A percentile compares a stretch with the other conserved stretches of the same genome.
These are phyloP conservation scores for Lepus timidus DNA, from an alignment of 2,113 vertebrate species.

Conservation along the genomic window DNA sequence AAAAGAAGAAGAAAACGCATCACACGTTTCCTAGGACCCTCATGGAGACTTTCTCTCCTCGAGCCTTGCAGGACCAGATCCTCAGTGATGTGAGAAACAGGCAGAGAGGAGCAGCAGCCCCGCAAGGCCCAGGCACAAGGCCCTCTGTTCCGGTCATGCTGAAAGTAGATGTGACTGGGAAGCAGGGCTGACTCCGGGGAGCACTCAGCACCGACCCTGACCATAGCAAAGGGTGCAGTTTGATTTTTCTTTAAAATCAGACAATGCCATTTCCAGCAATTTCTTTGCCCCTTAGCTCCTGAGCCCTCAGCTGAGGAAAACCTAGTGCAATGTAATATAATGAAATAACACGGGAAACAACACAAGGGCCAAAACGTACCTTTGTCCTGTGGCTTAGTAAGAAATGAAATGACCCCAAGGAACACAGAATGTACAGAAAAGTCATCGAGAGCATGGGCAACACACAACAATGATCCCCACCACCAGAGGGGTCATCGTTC, in stretches of 20 bases:
- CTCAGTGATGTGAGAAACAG: rapidly evolving
- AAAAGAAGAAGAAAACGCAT: too few relatives aligned
- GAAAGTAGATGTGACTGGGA: not conserved
- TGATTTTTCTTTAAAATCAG: not conserved
- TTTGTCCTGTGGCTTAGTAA: not conserved
- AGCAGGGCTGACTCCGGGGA: not conserved
- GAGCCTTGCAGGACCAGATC: not conserved
- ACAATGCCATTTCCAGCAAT: not conserved
- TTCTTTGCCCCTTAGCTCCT: not conserved
- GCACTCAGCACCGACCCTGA: not conserved
- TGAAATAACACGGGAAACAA: not conserved
- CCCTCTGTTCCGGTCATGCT: not conserved
- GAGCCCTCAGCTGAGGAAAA: not conserved
- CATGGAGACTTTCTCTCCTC: too few relatives aligned
- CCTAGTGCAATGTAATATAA: not conserved
- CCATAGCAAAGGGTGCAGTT: not conserved
- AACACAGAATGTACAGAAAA: not conserved
- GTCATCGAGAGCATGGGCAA: not conserved
- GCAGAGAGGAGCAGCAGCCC: rapidly evolving
- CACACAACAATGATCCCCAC: too few relatives aligned
- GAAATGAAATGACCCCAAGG: not conserved
- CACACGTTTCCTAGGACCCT: not conserved
- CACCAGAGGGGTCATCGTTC: rapidly evolving
- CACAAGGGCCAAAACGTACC: not conserved
- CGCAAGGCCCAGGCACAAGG: rapidly evolving